phyloP scores from a whole-genome alignment of 2,113 vertebrate genomes.

The Malurus alboscapulatus region DNA sequence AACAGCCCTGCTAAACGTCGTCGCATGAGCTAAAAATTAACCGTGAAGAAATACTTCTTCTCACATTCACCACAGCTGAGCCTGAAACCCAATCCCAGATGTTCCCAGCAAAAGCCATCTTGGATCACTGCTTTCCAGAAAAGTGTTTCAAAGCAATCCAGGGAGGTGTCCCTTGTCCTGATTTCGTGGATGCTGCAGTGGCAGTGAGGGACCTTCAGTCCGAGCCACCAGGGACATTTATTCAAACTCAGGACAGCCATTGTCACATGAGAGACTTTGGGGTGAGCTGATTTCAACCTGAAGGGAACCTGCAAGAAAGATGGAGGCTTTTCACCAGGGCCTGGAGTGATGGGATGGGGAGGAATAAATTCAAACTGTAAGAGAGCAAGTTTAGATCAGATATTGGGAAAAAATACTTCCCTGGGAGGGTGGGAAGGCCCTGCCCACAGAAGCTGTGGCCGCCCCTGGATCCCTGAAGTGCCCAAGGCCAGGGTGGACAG shows the following conservation, averaged over 20 bases:
- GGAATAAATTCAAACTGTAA: not conserved
- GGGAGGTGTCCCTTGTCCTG: not conserved
- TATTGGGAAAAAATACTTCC: not conserved
- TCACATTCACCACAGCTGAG: not conserved
- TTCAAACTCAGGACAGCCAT: not conserved
- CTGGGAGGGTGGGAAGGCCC: rapidly evolving
- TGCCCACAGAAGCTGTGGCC: not conserved
- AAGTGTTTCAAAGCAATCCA: not conserved
- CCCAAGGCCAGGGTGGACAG: rapidly evolving
- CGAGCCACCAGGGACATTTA: not conserved
- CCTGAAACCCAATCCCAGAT: not conserved
- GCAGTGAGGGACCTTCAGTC: not conserved
- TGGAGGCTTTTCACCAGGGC: rapidly evolving
- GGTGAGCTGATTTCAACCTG: not conserved
- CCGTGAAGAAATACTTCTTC: not conserved
- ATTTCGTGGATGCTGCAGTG: not conserved
- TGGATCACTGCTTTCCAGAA: not conserved
- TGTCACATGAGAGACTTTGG: not conserved
- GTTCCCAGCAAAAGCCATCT: not conserved
- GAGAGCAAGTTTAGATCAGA: not conserved
- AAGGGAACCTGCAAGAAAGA: not conserved
- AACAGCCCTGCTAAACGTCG: not conserved
- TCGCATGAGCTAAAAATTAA: not conserved
- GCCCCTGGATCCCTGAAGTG: not conserved
- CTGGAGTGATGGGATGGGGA: not conserved